These are phyloP conservation scores for Epiblema foenella DNA, from an alignment of 2,888 invertebrate species.

Conservation along the genomic window DNA sequence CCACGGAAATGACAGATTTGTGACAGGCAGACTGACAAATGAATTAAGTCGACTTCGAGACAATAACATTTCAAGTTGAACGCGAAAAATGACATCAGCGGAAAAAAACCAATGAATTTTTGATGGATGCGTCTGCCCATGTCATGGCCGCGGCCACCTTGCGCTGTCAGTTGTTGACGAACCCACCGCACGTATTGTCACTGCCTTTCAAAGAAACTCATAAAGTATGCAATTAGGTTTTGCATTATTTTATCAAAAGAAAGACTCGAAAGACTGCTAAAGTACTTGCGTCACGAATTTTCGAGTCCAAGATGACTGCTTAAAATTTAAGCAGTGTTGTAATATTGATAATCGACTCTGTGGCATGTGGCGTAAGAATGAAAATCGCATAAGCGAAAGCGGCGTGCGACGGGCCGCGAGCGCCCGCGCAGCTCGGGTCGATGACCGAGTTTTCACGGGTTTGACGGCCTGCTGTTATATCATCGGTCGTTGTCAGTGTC, in stretches of 20 bases:
- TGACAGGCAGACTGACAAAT: slow-evolving; percentile 37
- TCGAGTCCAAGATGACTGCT: slow-evolving; percentile 64
- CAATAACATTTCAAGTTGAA: slow-evolving; percentile 25
- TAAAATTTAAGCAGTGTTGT: slow-evolving; percentile 55
- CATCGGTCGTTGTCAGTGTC: slow-evolving; percentile 84
- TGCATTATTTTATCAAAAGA: slow-evolving; percentile 48
- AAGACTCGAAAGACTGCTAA: slow-evolving; percentile 53
- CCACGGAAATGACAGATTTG: slow-evolving; percentile 33
- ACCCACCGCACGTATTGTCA: slow-evolving; percentile 40
- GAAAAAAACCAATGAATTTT: slow-evolving; percentile 40
- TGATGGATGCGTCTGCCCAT: slow-evolving; percentile 35
- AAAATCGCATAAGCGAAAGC: slow-evolving; percentile 79
- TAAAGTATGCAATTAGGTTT: slow-evolving; percentile 52
- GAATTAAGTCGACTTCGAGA: slow-evolving; percentile 20
- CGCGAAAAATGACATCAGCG: slow-evolving; percentile 34
- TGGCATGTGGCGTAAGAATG: slow-evolving; percentile 63
- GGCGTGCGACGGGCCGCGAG: slow-evolving; percentile 61
- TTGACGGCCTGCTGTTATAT: slow-evolving; percentile 85
- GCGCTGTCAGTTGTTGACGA: slow-evolving; percentile 38
- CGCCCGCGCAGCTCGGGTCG: slow-evolving; percentile 74
- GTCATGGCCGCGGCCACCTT: slow-evolving; percentile 35
- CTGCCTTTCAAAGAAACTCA: slow-evolving; percentile 44
- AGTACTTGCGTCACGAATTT: slow-evolving; percentile 63
- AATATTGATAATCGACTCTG: slow-evolving; percentile 69
- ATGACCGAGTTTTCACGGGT: slow-evolving; percentile 85